These are phyloP conservation scores for Cylas formicarius DNA, from an alignment of 1,140 invertebrate species.

Conservation along the genomic window DNA sequence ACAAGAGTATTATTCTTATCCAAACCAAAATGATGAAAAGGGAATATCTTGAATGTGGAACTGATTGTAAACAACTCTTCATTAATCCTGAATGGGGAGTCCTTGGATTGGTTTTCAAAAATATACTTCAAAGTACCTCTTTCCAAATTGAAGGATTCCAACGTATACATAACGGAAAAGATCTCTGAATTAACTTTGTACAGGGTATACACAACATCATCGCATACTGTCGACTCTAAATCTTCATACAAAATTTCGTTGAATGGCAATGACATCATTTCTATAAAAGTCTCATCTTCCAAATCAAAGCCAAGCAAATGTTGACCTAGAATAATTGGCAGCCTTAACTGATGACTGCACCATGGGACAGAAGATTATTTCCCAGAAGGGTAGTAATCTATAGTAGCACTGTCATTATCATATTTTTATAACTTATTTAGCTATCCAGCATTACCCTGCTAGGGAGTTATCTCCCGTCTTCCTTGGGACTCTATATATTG, in stretches of 20 bases:
- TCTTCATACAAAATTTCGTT: slow-evolving; percentile 12
- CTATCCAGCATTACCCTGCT: background rate
- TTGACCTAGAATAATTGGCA: slow-evolving; percentile 22
- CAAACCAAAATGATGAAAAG: slow-evolving; percentile 13
- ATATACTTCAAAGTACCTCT: slow-evolving; percentile 8
- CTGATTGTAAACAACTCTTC: background rate
- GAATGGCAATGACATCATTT: slow-evolving; percentile 9
- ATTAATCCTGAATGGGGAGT: background rate
- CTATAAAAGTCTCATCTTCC: slow-evolving; percentile 10
- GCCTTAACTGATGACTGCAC: background rate
- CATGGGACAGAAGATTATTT: background rate
- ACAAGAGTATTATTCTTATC: slow-evolving; percentile 14
- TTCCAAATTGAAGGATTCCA: slow-evolving; percentile 23
- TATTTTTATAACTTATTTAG: background rate
- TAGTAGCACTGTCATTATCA: background rate
- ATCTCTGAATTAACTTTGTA: slow-evolving; percentile 18
- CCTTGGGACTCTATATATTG: slow-evolving; percentile 25
- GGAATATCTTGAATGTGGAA: slow-evolving; percentile 13
- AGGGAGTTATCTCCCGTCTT: background rate
- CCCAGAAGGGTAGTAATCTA: background rate
- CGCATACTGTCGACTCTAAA: slow-evolving; percentile 24
- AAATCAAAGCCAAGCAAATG: slow-evolving; percentile 25
- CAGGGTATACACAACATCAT: slow-evolving; percentile 29
- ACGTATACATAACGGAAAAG: slow-evolving; percentile 6
- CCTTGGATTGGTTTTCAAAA: slow-evolving; percentile 6